These are phyloP conservation scores for Melangyna quadrimaculata DNA, from an alignment of 2,888 invertebrate species.

Conservation along the genomic window DNA sequence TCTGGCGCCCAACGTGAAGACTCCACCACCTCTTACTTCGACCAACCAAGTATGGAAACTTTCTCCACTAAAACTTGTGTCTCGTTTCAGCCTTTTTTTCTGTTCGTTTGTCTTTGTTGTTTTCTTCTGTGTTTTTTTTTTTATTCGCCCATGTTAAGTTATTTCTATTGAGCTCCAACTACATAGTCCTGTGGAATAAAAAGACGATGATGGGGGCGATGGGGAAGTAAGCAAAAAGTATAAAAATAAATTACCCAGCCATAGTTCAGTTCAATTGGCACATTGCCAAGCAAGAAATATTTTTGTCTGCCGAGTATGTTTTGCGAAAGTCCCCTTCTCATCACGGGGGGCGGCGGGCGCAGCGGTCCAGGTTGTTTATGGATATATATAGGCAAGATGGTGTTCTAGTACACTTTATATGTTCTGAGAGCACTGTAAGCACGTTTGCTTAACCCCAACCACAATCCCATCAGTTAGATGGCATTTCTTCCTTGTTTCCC, in stretches of 20 bases:
- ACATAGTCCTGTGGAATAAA: conserved; percentile 37
- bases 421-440: conserved; percentile 42
- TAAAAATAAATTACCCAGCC: conserved; percentile 56
- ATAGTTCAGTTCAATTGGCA: conserved; percentile 60
- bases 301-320: conserved; percentile 26
- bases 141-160: conserved; percentile 35
- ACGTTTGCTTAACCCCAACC: conserved; percentile 65
- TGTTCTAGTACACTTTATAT: conserved; percentile 50
- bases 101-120: neutral
- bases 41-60: conserved; percentile 25
- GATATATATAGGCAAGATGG: conserved; percentile 13
- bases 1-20: neutral
- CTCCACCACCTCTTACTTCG: neutral
- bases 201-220: neutral
- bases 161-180: conserved; percentile 45
- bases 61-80: conserved; percentile 27
- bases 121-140: neutral
- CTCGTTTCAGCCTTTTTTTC: neutral
- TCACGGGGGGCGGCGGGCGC: no score
- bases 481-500: conserved; percentile 27
- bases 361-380: conserved; percentile 33
- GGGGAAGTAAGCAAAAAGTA: neutral
- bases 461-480: conserved; percentile 8
- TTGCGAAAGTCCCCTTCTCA: neutral
- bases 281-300: conserved; percentile 45